phyloP scores from a whole-genome alignment of 2,113 vertebrate genomes.

The Hippocampus mohnikei region DNA sequence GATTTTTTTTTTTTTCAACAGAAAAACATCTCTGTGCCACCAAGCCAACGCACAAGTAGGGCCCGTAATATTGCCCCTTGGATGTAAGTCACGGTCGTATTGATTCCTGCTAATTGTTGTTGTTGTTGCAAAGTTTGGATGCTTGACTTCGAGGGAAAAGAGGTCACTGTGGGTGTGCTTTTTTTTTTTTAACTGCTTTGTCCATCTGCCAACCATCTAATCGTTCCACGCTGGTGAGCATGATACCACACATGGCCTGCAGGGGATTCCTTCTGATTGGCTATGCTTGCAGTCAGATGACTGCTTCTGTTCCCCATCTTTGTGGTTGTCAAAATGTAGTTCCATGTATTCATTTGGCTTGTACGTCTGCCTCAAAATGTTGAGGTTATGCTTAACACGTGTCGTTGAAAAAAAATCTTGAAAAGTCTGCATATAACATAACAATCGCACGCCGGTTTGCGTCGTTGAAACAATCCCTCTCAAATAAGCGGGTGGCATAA shows the following conservation, averaged over 20 bases:
- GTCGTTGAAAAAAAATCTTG: background rate
- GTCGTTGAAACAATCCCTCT: background rate
- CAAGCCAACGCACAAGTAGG: background rate
- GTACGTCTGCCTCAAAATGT: too few relatives aligned
- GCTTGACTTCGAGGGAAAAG: background rate
- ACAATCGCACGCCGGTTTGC: background rate
- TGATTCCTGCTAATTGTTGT: constrained; percentile 9
- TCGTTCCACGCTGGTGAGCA: background rate
- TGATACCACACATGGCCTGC: background rate
- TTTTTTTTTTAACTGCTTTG: background rate
- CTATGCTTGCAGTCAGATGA: background rate
- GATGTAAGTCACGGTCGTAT: background rate
- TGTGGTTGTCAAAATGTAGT: background rate
- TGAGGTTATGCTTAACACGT: too few relatives aligned
- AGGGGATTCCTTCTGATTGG: background rate
- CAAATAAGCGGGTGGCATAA: too few relatives aligned
- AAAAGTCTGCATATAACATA: background rate
- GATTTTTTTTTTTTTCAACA: constrained; percentile 7
- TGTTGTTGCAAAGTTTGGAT: background rate
- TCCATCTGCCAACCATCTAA: background rate
- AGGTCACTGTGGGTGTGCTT: background rate
- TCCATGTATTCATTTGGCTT: background rate
- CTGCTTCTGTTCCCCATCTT: background rate
- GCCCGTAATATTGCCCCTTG: background rate
- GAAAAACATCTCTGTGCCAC: constrained; percentile 21